Evolutionary conservation across 1,140 invertebrate genomes (phyloP), one percentile per base, ranked within the genome.

Genomic region (Agrypnia vestita): DNA sequence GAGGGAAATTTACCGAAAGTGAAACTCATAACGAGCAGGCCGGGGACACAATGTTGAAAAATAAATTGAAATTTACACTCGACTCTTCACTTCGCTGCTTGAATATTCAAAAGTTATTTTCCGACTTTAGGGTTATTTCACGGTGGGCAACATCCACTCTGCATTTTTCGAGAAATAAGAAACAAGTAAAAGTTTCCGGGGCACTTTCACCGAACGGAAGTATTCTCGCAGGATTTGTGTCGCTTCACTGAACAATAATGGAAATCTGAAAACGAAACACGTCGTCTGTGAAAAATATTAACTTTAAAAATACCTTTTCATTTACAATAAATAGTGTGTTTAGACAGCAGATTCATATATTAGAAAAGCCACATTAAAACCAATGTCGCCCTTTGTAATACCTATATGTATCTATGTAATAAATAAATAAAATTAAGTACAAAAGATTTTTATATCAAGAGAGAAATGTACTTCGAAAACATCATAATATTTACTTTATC

Each of bases 221-320:
- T 56, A 78, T 71, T 78, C 62, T 78, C 76, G 44, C 35, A 78
- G 76, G 76, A 71, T 69, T 78, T 19, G 49, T 53, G 76, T 55
- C 76, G 69, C 76, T 55, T 78, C 62, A 71, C 62, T 78, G 64
- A 78, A 69, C 76, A 78, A 78, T 78, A 78, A 71, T 46, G 49
- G 62, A 47, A 78, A 56, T 35, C 15, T 55, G 62, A 71, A 67
- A 76, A 78, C 47, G 62, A 35, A 46, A 71, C 55, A 55, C 55
- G 35, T 78, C 49, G 10, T 13, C 43, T 47, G 64, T 46, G n/a
- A 43, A 61, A 69, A 56, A 76, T 61, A 61, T 61, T 61, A 61
- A 76, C 15, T 35, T 35, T 35, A 35, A 35, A 35, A 35, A 35
- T 6, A 35, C 25, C n/a, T 35, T 35, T 35, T 35, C 25, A 35